phyloP scores from a whole-genome alignment of 2,888 invertebrate species.

The Cosmia trapezina region DNA sequence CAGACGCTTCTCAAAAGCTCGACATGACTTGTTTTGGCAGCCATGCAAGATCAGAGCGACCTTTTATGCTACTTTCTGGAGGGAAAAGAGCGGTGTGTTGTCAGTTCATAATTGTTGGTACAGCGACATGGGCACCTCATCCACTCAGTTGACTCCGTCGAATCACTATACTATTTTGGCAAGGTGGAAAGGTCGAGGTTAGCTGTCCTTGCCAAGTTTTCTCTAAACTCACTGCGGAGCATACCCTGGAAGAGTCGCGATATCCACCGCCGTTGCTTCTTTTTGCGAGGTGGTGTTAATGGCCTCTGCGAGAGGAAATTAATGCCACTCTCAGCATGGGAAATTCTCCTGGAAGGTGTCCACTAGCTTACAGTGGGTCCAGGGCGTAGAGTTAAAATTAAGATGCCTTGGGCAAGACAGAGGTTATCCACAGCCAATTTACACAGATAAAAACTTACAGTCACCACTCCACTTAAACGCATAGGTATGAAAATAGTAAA shows the following conservation, averaged over 20 bases:
- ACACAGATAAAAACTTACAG: background rate
- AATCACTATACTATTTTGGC: background rate
- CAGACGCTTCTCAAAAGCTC: slow-evolving; percentile 1
- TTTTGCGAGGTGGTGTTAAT: background rate
- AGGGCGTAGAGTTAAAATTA: background rate
- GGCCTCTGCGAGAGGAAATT: background rate
- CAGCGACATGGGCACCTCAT: too few relatives aligned
- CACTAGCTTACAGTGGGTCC: too few relatives aligned
- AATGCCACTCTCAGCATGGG: background rate
- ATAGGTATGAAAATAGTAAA: background rate
- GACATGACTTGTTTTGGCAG: background rate
- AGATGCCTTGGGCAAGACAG: background rate
- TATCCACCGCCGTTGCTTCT: background rate
- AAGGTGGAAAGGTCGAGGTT: background rate
- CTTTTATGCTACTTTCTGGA: background rate
- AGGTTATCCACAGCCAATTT: background rate
- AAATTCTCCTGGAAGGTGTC: background rate
- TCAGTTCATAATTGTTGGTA: background rate
- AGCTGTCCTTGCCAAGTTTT: background rate
- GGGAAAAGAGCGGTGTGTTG: too few relatives aligned
- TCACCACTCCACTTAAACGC: background rate
- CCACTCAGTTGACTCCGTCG: background rate
- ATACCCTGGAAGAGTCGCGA: background rate
- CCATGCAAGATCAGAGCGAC: background rate
- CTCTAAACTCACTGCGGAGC: background rate